These are phyloP conservation scores for Tethya wilhelma DNA, from an alignment of 37 sponge, comb jelly and placozoan species.

Conservation along the genomic window DNA sequence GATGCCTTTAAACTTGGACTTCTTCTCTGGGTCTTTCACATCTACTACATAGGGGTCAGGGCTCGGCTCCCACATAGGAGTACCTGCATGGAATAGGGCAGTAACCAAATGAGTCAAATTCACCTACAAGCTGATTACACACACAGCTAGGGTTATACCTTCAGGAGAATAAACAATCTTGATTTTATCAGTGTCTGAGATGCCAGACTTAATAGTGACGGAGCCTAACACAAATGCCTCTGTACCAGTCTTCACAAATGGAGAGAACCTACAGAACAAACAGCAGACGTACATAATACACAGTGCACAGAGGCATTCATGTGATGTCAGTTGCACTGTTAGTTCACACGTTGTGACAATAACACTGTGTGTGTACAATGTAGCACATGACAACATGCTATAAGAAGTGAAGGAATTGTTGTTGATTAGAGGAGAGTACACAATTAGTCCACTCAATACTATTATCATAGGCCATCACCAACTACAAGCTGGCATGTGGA, in stretches of 20 bases:
- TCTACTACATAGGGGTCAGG: constrained; percentile 57
- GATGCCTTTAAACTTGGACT: constrained; percentile 91
- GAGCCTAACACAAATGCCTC: constrained; percentile 85
- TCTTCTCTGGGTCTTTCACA: constrained; percentile 89
- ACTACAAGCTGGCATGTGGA: too few relatives aligned
- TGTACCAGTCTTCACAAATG: constrained; percentile 93
- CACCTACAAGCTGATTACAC: background rate
- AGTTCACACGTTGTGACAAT: too few relatives aligned
- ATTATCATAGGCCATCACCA: too few relatives aligned
- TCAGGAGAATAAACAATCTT: constrained; percentile 56
- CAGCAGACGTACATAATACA: too few relatives aligned
- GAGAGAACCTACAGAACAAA: constrained; percentile 76
- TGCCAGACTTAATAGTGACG: constrained; percentile 1
- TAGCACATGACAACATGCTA: too few relatives aligned
- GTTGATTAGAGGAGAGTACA: too few relatives aligned
- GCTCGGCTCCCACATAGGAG: constrained; percentile 79
- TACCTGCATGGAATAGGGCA: constrained; percentile 1
- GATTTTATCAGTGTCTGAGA: constrained; percentile 33
- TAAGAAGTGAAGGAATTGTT: too few relatives aligned
- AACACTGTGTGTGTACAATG: too few relatives aligned
- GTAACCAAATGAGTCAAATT: background rate
- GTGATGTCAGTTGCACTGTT: background rate
- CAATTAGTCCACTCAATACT: too few relatives aligned
- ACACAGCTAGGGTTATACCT: background rate
- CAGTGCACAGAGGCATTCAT: too few relatives aligned